A percentile compares a stretch with the other conserved stretches of the same genome.
These are phyloP conservation scores for Mesembrinibis cayennensis DNA, from an alignment of 2,113 vertebrate genomes.

Conservation along the genomic window DNA sequence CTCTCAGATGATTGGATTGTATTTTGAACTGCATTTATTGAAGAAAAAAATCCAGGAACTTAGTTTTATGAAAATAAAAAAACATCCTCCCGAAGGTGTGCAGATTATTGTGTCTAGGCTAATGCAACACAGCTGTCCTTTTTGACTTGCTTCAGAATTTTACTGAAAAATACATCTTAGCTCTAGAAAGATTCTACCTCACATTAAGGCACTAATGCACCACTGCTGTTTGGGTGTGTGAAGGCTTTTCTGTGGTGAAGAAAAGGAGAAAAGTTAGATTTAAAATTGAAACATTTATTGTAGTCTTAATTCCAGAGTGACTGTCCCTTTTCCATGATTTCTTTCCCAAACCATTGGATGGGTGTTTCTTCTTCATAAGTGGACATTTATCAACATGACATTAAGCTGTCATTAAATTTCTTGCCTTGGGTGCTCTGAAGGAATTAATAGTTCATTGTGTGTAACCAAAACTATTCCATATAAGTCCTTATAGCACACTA, in stretches of 20 bases:
- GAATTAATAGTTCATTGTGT: not conserved
- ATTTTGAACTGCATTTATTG: not conserved
- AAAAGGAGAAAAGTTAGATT: not conserved
- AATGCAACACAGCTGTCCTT: not conserved
- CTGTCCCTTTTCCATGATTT: not conserved
- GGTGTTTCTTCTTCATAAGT: not conserved
- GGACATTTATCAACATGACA: conserved; percentile 17
- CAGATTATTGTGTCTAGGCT: not conserved
- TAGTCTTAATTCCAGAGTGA: not conserved
- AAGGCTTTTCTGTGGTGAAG: not conserved
- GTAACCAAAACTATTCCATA: conserved; percentile 33
- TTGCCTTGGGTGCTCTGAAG: conserved; percentile 2
- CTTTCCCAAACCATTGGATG: not conserved
- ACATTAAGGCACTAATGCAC: not conserved
- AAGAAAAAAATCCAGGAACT: not conserved
- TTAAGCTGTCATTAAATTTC: conserved; percentile 20
- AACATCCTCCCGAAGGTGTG: not conserved
- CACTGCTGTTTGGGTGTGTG: not conserved
- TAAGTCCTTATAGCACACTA: conserved; percentile 27
- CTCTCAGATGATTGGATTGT: not conserved
- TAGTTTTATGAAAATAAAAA: not conserved
- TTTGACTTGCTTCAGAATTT: not conserved
- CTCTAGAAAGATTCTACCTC: not conserved
- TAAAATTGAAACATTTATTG: not conserved
- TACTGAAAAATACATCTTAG: not conserved